phyloP scores from a whole-genome alignment of 2,797 vertebrate species.

The Pangasius krempfi region DNA sequence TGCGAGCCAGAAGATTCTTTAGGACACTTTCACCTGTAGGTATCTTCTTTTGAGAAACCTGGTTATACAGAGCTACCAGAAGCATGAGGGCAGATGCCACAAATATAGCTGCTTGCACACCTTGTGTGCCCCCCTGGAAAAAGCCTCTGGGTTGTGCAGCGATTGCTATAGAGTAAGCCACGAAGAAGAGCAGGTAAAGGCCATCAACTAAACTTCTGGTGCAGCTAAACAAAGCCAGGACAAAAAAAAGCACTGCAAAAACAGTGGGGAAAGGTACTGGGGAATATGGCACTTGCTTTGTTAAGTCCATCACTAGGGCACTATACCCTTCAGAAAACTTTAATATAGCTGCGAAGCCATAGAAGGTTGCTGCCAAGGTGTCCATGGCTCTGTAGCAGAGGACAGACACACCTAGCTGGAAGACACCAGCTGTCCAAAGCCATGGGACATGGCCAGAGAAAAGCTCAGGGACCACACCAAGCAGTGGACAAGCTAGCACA shows the following conservation, averaged over 20 bases:
- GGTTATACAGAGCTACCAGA: slow-evolving; percentile 76
- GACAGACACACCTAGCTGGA: slow-evolving; percentile 79
- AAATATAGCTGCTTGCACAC: slow-evolving; percentile 81
- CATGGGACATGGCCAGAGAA: slow-evolving; percentile 81
- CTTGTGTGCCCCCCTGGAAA: slow-evolving; percentile 80
- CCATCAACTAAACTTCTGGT: slow-evolving; percentile 76
- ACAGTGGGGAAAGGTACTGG: slow-evolving; percentile 75
- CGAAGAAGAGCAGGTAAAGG: slow-evolving; percentile 80
- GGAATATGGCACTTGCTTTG: slow-evolving; percentile 61
- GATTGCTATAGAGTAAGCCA: slow-evolving; percentile 79
- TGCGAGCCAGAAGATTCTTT: slow-evolving; percentile 66
- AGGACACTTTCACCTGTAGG: slow-evolving; percentile 71
- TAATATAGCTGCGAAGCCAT: slow-evolving; percentile 80
- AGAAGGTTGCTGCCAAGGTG: slow-evolving; percentile 77
- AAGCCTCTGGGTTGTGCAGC: slow-evolving; percentile 77
- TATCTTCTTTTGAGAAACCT: slow-evolving; percentile 62
- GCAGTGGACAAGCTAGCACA: slow-evolving; percentile 79
- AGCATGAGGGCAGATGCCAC: slow-evolving; percentile 73
- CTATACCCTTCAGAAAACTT: slow-evolving; percentile 81
- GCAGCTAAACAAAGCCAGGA: slow-evolving; percentile 77
- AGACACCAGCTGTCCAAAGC: slow-evolving; percentile 84
- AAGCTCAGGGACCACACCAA: slow-evolving; percentile 76
- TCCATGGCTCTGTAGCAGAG: slow-evolving; percentile 80
- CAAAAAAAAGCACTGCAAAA: slow-evolving; percentile 81
- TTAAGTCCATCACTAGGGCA: slow-evolving; percentile 70